Evolutionary conservation across 2,797 vertebrate genomes (phyloP).

Genomic region (Kryptolebias ocellatus): DNA sequence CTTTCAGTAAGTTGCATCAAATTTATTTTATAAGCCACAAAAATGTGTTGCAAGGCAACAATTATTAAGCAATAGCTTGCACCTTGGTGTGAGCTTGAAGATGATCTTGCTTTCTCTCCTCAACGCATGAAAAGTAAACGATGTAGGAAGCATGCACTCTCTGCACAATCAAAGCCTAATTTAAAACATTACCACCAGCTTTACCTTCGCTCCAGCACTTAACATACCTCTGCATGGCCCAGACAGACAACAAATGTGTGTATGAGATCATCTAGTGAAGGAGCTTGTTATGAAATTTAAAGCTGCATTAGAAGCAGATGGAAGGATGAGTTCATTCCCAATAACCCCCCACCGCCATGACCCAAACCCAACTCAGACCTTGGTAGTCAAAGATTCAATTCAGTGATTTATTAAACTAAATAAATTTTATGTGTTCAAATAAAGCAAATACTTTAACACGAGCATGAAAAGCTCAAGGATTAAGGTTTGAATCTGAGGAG

Average conservation of each 20-base stretch:
- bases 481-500: not conserved
- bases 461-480: not conserved
- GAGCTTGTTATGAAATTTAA: slow-evolving; percentile 32
- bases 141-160: slow-evolving; percentile 41
- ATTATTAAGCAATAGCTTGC: not conserved
- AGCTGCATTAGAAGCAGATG: slow-evolving; percentile 44
- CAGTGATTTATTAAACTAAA: too few species aligned
- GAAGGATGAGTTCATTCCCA: slow-evolving; percentile 43
- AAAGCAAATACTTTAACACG: not conserved
- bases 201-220: slow-evolving; percentile 37
- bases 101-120: not conserved
- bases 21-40: not conserved
- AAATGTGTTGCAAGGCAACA: not conserved
- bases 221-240: slow-evolving; percentile 21
- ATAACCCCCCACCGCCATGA: slow-evolving; percentile 14
- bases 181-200: slow-evolving; percentile 37
- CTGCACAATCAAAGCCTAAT: slow-evolving; percentile 28
- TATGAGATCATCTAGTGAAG: slow-evolving; percentile 51
- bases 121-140: not conserved
- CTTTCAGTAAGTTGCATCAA: not conserved
- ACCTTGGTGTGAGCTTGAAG: slow-evolving; percentile 13
- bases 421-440: not conserved
- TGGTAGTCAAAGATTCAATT: not conserved
- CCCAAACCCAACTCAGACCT: slow-evolving; percentile 68
- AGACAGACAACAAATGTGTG: slow-evolving; percentile 40